A percentile compares a stretch with the other conserved stretches of the same genome.
These are phyloP conservation scores for Petaurus breviceps DNA, from an alignment of 2,113 vertebrate species.

Conservation along the genomic window DNA sequence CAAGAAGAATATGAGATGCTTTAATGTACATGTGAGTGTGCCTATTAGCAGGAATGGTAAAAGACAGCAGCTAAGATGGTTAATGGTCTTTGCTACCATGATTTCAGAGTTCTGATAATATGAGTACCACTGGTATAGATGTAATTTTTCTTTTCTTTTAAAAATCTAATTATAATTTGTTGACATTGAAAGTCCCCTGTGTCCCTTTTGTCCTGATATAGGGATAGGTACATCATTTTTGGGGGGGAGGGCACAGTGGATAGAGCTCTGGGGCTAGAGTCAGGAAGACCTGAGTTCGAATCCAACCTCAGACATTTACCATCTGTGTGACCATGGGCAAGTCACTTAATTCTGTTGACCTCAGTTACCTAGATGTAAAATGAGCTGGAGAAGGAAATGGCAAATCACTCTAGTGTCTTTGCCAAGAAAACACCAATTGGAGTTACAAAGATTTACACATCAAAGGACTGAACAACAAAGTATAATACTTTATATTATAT, in stretches of 20 bases:
- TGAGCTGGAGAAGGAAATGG: no score
- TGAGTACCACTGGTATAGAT: background rate
- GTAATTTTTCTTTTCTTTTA: background rate
- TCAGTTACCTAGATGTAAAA: no score
- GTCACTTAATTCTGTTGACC: no score
- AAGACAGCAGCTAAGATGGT: background rate
- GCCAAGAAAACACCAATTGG: no score
- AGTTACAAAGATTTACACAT: background rate
- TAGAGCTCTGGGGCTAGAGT: no score
- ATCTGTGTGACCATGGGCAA: no score
- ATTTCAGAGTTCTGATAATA: background rate
- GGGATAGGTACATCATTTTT: background rate
- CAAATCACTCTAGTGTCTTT: no score
- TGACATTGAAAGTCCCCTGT: background rate
- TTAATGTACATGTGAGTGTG: background rate
- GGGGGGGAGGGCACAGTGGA: no score
- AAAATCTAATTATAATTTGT: background rate
- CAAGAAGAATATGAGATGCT: background rate
- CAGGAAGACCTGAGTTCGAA: no score
- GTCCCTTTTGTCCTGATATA: background rate
- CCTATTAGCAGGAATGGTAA: background rate
- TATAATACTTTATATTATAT: no score
- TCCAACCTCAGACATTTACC: no score
- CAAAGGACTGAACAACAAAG: background rate
- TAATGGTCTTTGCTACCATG: background rate